A percentile compares a stretch with the other conserved stretches of the same genome.
Conservation (phyloP, 2,888 invertebrate species). For the Diploptera punctata region DNA sequence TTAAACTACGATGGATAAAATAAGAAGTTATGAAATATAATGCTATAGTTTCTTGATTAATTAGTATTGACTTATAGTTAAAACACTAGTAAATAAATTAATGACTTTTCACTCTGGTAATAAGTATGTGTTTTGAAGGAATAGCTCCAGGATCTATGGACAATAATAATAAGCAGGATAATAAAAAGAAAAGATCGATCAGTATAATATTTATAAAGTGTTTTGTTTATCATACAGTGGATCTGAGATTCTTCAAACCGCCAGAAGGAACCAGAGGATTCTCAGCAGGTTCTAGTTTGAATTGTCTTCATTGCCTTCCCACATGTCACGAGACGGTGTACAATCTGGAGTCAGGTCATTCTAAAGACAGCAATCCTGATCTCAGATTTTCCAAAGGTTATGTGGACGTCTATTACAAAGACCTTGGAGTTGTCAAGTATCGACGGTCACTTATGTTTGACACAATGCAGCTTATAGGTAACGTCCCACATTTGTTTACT, state of each 20-base stretch:
- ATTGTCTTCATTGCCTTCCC: slow-evolving; percentile 45
- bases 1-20: too few relatives aligned
- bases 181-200: too few relatives aligned
- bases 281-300: slow-evolving; percentile 34
- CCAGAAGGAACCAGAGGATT: slow-evolving; percentile 44
- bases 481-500: too few relatives aligned
- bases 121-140: too few relatives aligned
- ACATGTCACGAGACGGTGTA: slow-evolving; percentile 46
- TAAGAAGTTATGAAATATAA: too few relatives aligned
- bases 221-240: not conserved
- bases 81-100: too few relatives aligned
- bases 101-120: too few relatives aligned
- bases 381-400: slow-evolving; percentile 38
- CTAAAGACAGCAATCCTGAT: slow-evolving; percentile 29
- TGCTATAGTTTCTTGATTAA: too few relatives aligned
- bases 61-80: too few relatives aligned
- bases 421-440: slow-evolving; percentile 44
- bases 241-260: slow-evolving; percentile 41
- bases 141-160: too few relatives aligned
- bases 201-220: too few relatives aligned
- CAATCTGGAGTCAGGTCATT: slow-evolving; percentile 41
- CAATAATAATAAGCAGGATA: too few relatives aligned
- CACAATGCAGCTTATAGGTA: slow-evolving; percentile 45
- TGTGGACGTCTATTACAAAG: slow-evolving; percentile 45
- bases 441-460: slow-evolving; percentile 44